phyloP scores from a whole-genome alignment of 1,140 invertebrate genomes.

The Epicauta chinensis region DNA sequence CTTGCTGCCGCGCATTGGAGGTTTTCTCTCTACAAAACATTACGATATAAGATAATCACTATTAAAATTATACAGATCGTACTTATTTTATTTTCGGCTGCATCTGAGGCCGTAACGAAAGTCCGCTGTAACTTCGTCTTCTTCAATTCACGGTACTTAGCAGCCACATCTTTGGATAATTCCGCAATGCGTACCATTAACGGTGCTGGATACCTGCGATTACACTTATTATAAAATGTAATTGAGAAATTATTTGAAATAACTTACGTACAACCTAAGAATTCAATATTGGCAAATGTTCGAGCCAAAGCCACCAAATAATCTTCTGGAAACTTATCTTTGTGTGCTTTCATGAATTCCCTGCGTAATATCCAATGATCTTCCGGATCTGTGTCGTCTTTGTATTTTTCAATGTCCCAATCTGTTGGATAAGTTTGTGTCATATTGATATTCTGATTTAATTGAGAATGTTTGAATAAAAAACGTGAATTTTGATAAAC shows the following conservation, averaged over 20 bases:
- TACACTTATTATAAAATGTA: background rate
- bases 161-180: slow-evolving; percentile 60
- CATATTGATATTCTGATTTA: slow-evolving; percentile 21
- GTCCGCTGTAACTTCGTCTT: slow-evolving; percentile 55
- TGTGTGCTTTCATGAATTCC: slow-evolving; percentile 65
- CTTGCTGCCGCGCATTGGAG: too few species aligned
- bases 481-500: too few species aligned
- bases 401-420: slow-evolving; percentile 59
- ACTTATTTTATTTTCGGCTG: slow-evolving; percentile 48
- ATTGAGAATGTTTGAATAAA: too few species aligned
- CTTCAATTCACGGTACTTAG: slow-evolving; percentile 50
- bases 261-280: slow-evolving; percentile 70
- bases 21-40: too few species aligned
- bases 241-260: background rate
- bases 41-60: too few species aligned
- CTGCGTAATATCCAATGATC: slow-evolving; percentile 75
- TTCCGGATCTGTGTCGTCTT: slow-evolving; percentile 65
- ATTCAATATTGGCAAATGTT: slow-evolving; percentile 76
- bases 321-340: slow-evolving; percentile 62
- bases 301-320: slow-evolving; percentile 72
- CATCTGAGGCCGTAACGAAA: slow-evolving; percentile 57
- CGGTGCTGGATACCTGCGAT: slow-evolving; percentile 53
- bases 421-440: slow-evolving; percentile 35
- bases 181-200: slow-evolving; percentile 73
- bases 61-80: slow-evolving; percentile 12